Evolutionary conservation across 53 echinoderm and acorn worm species (phyloP).

Genomic region (Luidia sarsii): DNA sequence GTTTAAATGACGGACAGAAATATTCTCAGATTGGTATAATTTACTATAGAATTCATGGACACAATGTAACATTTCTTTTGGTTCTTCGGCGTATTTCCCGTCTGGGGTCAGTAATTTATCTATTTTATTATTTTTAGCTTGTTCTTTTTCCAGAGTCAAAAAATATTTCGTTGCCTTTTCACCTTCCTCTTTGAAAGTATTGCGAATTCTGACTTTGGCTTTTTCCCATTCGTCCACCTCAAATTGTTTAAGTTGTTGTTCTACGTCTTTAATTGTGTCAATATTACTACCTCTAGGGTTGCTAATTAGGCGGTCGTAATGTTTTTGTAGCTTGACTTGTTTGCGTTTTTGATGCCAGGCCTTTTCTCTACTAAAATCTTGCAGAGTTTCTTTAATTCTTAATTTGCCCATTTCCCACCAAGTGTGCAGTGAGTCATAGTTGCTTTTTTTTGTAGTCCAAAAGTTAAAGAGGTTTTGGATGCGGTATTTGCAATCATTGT

Average conservation of each 20-base stretch:
- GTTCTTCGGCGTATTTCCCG: neutral
- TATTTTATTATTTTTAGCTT: neutral
- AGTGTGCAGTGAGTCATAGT: neutral
- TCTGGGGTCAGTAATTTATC: neutral
- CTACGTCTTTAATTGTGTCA: too few relatives aligned
- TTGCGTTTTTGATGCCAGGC: neutral
- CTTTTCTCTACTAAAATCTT: neutral
- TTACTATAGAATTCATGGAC: too few relatives aligned
- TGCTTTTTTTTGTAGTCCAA: neutral
- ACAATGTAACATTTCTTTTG: too few relatives aligned
- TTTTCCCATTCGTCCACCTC: constrained; percentile 15
- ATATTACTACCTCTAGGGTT: too few relatives aligned
- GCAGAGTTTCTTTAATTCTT: neutral
- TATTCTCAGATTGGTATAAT: too few relatives aligned
- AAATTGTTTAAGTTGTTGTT: neutral
- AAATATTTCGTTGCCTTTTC: constrained; percentile 3
- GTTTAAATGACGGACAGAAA: too few relatives aligned
- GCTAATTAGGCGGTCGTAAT: too few relatives aligned
- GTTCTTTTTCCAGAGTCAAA: neutral
- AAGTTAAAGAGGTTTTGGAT: neutral
- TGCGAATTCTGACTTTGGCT: neutral
- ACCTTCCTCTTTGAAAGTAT: neutral
- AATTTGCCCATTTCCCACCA: neutral
- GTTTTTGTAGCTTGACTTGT: too few relatives aligned
- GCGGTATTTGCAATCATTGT: neutral